These are phyloP conservation scores for Fregetta grallaria DNA, from an alignment of 2,113 vertebrate genomes.

Conservation along the genomic window DNA sequence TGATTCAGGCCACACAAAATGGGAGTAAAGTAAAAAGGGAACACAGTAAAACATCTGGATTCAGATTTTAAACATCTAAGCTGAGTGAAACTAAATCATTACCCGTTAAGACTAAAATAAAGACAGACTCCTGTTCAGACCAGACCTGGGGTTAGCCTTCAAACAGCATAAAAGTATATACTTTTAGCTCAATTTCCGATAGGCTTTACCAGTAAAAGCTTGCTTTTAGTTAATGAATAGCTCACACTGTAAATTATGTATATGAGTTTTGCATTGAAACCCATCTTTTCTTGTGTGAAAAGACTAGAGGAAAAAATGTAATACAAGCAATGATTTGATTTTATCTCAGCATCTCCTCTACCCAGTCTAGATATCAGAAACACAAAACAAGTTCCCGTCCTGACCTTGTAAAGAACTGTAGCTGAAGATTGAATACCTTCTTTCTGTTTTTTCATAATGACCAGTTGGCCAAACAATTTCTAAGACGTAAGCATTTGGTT, in stretches of 20 bases:
- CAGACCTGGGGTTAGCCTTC: not conserved
- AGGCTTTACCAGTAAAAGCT: not conserved
- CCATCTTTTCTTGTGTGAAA: not conserved
- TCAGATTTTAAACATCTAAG: not conserved
- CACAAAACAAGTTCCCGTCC: not conserved
- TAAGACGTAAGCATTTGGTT: not conserved
- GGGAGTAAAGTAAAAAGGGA: not conserved
- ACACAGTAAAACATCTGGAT: not conserved
- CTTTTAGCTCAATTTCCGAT: not conserved
- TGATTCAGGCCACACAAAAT: not conserved
- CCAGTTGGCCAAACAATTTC: not conserved
- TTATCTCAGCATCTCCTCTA: not conserved
- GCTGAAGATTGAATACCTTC: not conserved
- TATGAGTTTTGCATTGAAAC: not conserved
- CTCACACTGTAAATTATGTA: not conserved
- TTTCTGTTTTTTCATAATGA: not conserved
- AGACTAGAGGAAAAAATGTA: not conserved
- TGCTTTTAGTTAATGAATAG: not conserved
- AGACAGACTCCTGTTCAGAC: not conserved
- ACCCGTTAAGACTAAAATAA: not conserved
- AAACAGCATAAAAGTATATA: not conserved
- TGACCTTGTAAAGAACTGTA: not conserved
- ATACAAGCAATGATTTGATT: not conserved
- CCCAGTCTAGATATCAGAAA: not conserved
- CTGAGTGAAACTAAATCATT: not conserved